Conservation (phyloP, 2,113 vertebrate species). For the Hypocryptadius cinnamomeus region DNA sequence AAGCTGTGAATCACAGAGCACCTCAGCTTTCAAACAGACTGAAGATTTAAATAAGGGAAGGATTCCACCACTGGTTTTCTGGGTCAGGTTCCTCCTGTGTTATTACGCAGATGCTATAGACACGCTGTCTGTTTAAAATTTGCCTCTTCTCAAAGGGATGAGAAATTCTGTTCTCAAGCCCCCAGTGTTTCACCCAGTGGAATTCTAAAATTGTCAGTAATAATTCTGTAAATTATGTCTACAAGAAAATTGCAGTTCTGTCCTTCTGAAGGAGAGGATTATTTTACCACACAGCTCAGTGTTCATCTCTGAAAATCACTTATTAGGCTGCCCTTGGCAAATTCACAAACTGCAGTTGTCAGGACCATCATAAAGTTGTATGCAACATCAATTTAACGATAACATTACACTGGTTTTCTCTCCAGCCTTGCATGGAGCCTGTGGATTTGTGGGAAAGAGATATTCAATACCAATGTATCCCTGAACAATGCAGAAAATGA, state of each 20-base stretch:
- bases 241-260: slow-evolving; percentile 76
- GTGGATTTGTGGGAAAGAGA: slow-evolving; percentile 86
- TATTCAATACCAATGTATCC: slow-evolving; percentile 85
- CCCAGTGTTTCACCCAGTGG: neutral
- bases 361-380: slow-evolving; percentile 78
- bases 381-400: slow-evolving; percentile 87
- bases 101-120: neutral
- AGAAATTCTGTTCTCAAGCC: slow-evolving; percentile 5
- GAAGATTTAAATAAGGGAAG: neutral
- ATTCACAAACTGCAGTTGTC: slow-evolving; percentile 67
- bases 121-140: neutral
- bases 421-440: slow-evolving; percentile 73
- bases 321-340: slow-evolving; percentile 71
- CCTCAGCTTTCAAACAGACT: neutral
- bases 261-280: slow-evolving; percentile 62
- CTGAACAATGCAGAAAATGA: slow-evolving; percentile 85
- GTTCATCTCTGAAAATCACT: slow-evolving; percentile 59
- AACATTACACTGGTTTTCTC: slow-evolving; percentile 75
- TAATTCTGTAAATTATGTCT: slow-evolving; percentile 75
- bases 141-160: slow-evolving; percentile 32
- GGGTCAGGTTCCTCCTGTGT: neutral
- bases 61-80: neutral
- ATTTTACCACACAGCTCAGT: slow-evolving; percentile 64
- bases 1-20: neutral
- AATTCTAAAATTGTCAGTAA: slow-evolving; percentile 53